Conservation (phyloP, 2,888 invertebrate species). For the Lymantria dispar region DNA sequence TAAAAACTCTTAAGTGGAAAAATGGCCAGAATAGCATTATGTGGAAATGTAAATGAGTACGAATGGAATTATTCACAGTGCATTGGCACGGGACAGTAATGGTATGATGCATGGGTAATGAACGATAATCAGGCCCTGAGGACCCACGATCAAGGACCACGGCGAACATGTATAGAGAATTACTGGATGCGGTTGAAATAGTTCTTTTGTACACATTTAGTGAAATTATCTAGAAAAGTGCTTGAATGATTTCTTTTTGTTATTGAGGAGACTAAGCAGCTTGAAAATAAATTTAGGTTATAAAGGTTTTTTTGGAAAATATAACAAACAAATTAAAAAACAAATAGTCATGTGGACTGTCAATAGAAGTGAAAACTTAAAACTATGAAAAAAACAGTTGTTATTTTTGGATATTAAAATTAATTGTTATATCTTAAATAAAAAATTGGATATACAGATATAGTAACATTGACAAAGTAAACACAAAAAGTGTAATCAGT, state of each 20-base stretch:
- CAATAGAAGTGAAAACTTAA: too few relatives aligned
- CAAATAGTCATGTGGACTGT: too few relatives aligned
- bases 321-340: too few relatives aligned
- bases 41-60: constrained; percentile 34
- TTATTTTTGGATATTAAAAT: too few relatives aligned
- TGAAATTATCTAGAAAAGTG: not conserved
- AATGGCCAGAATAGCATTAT: constrained; percentile 31
- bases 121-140: constrained; percentile 63
- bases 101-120: constrained; percentile 59
- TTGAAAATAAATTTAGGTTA: too few relatives aligned
- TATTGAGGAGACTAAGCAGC: too few relatives aligned
- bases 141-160: constrained; percentile 39
- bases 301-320: too few relatives aligned
- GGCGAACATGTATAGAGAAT: constrained; percentile 8
- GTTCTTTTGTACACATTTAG: not conserved
- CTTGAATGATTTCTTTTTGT: not conserved
- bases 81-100: constrained; percentile 44
- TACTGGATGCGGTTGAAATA: constrained; percentile 14
- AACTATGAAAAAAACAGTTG: too few relatives aligned
- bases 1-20: constrained; percentile 11
- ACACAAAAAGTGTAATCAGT: too few relatives aligned
- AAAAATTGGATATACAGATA: too few relatives aligned
- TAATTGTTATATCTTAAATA: too few relatives aligned
- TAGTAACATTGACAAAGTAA: too few relatives aligned
- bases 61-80: constrained; percentile 40